A percentile compares a stretch with the other conserved stretches of the same genome.
Evolutionary conservation across 2,888 invertebrate genomes (phyloP).

Genomic region (Dryobotodes eremita): DNA sequence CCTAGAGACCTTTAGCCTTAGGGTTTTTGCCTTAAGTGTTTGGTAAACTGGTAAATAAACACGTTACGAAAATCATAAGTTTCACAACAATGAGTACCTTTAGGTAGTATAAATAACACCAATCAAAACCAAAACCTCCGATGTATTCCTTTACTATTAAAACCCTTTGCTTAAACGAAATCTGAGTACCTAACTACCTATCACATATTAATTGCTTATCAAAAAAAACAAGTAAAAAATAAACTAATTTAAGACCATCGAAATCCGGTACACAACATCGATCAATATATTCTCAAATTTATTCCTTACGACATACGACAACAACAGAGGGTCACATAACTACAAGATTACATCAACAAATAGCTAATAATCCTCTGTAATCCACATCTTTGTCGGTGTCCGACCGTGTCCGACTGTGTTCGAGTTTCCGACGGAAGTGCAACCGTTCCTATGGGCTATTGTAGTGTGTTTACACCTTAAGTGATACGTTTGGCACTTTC

Average conservation of each 20-base stretch:
- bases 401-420: background rate
- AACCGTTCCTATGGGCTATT: slow-evolving; percentile 1
- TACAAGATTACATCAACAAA: slow-evolving; percentile 34
- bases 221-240: background rate
- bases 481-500: slow-evolving; percentile 25
- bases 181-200: no score
- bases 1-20: no score
- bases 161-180: no score
- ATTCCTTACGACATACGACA: background rate
- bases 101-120: no score
- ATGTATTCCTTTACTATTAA: no score
- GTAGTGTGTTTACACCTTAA: slow-evolving; percentile 32
- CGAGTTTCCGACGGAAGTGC: slow-evolving; percentile 43
- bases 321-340: background rate
- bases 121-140: no score
- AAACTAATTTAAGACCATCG: background rate
- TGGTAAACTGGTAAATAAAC: no score
- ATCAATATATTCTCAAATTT: no score
- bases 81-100: no score
- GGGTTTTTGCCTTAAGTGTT: no score
- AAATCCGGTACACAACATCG: no score
- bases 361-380: slow-evolving; percentile 33
- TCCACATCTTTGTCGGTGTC: slow-evolving; percentile 26
- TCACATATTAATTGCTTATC: background rate
- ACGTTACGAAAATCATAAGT: no score